phyloP scores from a whole-genome alignment of 2,113 vertebrate genomes.

The Bufo gargarizans region DNA sequence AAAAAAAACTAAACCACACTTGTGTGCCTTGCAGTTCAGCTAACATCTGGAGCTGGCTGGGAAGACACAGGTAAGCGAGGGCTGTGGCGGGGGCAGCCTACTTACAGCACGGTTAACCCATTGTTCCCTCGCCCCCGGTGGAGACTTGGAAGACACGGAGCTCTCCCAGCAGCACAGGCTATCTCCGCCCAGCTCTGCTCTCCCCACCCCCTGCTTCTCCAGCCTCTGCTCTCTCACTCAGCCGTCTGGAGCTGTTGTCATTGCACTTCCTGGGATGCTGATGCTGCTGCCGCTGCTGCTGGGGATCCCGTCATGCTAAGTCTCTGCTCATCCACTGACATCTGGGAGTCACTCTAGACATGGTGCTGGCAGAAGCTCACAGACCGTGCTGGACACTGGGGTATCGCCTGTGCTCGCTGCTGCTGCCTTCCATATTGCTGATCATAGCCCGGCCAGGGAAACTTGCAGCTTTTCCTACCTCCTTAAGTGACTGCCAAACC shows the following conservation, averaged over 20 bases:
- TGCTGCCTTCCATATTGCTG: slow-evolving; percentile 72
- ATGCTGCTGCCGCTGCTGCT: slow-evolving; percentile 43
- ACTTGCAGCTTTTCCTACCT: slow-evolving; percentile 94
- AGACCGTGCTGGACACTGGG: slow-evolving; percentile 76
- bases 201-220: slow-evolving; percentile 40
- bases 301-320: slow-evolving; percentile 65
- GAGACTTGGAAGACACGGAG: too few relatives aligned
- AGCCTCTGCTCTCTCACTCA: slow-evolving; percentile 32
- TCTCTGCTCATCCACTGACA: slow-evolving; percentile 22
- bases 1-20: too few relatives aligned
- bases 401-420: slow-evolving; percentile 74
- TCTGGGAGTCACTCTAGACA: slow-evolving; percentile 68
- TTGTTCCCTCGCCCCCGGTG: too few relatives aligned
- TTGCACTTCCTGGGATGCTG: slow-evolving; percentile 50
- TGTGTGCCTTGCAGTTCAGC: too few relatives aligned
- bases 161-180: slow-evolving; percentile 28
- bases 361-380: slow-evolving; percentile 72
- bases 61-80: too few relatives aligned
- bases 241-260: slow-evolving; percentile 55
- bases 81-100: too few relatives aligned
- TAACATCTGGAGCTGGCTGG: too few relatives aligned
- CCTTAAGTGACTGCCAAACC: slow-evolving; percentile 97
- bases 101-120: too few relatives aligned
- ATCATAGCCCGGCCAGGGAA: slow-evolving; percentile 77
- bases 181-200: slow-evolving; percentile 56